Evolutionary conservation across 37 sponge, comb jelly and placozoan species (phyloP), one percentile per base, ranked within the genome.

Genomic region (Halisarca cf. caerulea): DNA sequence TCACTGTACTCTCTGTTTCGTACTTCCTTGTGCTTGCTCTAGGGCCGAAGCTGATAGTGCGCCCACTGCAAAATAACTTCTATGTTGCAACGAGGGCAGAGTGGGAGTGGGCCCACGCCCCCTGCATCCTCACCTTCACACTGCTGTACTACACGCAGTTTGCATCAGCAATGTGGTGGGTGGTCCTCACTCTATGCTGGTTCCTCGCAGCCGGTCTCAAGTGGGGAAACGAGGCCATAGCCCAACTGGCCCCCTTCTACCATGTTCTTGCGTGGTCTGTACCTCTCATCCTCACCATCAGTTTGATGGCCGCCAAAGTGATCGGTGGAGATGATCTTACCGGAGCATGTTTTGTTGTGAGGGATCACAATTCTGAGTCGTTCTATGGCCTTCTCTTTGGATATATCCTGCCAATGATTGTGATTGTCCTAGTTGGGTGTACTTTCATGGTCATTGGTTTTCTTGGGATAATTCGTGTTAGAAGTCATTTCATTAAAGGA

Each of bases 201-300:
- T 92, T 97, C 83, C 85, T 97, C 5, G 86, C 94, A 23, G 84
- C 97, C 70, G 92, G 87, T 17, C 57, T 91, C 54, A 88, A 86
- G 62, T 97, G 97, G 97, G 92, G 94, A 30, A 89, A 86, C 39
- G 97, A 97, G 47, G 88, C 92, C 38, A 86, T 97, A 0, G 90
- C 82, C 41, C 87, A 80, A 30, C 55, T 91, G 20, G 80, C 92
- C 35, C 90, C 81, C 0, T 88, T 90, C 91, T 97, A 78, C 82
- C 94, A 94, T 73, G 81, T 81, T 0, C 44, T 85, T 3, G 88
- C 94, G 45, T 97, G 97, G 97, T 42, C 83, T 0, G 23, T 89
- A 20, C 95, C 95, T 0, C 93, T 92, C 58, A 24, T 89, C 39
- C 59, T 90, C 85, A 92, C 92, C n/a, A 75, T 92, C 41, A 37